Percentiles rank a stretch among this genome's conserved stretches.
Evolutionary conservation across 2,797 vertebrate genomes (phyloP).

Genomic region (Thunnus albacares): DNA sequence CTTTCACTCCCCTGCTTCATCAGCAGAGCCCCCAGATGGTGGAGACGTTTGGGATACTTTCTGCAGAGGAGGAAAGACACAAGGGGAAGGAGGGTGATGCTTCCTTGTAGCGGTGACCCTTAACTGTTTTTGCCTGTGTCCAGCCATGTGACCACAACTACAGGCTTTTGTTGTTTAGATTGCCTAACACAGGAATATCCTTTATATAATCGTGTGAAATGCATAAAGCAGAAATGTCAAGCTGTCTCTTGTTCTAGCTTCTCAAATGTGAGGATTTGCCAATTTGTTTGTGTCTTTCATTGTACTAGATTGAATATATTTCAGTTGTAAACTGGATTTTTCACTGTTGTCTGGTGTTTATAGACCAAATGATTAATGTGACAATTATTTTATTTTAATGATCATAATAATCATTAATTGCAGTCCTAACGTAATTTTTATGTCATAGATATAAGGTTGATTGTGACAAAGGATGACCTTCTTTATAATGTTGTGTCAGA

Average conservation of each 20-base stretch:
- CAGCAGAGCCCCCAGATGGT: conserved; percentile 20
- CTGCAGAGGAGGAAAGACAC: background rate
- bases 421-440: background rate
- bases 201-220: background rate
- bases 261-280: too few relatives aligned
- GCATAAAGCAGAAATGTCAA: too few relatives aligned
- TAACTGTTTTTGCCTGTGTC: background rate
- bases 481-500: background rate
- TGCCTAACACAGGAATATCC: background rate
- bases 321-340: too few relatives aligned
- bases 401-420: too few relatives aligned
- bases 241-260: too few relatives aligned
- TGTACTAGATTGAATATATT: too few relatives aligned
- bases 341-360: too few relatives aligned
- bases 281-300: too few relatives aligned
- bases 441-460: background rate
- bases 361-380: too few relatives aligned
- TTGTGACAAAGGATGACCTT: background rate
- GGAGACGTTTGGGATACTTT: background rate
- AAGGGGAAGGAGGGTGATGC: background rate
- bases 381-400: too few relatives aligned
- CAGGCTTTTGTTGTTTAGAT: background rate
- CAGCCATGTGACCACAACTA: background rate
- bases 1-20: conserved; percentile 29
- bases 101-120: background rate